These are phyloP conservation scores for Papilio polytes DNA, from an alignment of 1,140 invertebrate species.

Conservation along the genomic window DNA sequence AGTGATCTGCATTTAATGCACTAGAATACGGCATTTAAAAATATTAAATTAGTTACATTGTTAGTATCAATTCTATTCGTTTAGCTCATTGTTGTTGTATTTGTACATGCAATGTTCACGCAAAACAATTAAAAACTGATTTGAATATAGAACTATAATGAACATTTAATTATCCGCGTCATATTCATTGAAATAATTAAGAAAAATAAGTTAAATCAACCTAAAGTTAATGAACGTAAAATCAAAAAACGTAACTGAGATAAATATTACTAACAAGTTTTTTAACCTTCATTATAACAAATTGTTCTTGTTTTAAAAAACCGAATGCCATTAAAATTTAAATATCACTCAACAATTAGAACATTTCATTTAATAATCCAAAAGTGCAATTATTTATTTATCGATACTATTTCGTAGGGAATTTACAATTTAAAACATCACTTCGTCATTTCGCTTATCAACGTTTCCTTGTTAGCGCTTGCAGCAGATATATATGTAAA, in stretches of 20 bases:
- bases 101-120: background rate
- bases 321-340: too few species aligned
- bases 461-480: background rate
- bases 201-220: background rate
- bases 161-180: background rate
- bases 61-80: background rate
- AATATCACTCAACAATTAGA: too few species aligned
- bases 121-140: background rate
- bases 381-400: too few species aligned
- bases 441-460: background rate
- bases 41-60: background rate
- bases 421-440: background rate
- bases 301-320: too few species aligned
- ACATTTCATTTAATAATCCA: too few species aligned
- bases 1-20: background rate
- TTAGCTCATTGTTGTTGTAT: background rate
- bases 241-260: too few species aligned
- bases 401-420: background rate
- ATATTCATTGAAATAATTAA: background rate
- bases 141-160: background rate
- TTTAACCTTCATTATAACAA: too few species aligned
- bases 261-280: too few species aligned
- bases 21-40: background rate
- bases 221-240: background rate
- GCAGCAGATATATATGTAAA: conserved; percentile 1